A percentile compares a stretch with the other conserved stretches of the same genome.
These are phyloP conservation scores for Balaeniceps rex DNA, from an alignment of 2,113 vertebrate genomes.

Conservation along the genomic window DNA sequence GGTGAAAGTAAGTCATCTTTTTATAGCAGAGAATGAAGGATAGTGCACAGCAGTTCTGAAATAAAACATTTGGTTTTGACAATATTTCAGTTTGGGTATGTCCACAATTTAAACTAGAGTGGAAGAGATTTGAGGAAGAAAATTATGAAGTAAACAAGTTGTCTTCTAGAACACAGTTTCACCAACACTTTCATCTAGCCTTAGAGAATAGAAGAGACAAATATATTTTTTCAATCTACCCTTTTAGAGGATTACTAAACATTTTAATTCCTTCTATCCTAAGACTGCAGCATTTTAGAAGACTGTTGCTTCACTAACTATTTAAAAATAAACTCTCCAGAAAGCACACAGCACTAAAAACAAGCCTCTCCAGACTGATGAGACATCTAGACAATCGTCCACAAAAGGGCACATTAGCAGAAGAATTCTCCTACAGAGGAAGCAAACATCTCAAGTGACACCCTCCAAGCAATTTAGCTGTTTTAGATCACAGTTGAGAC, in stretches of 20 bases:
- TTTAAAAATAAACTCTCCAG: conserved; percentile 37
- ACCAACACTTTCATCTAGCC: not conserved
- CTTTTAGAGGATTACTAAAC: not conserved
- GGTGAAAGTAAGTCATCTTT: not conserved
- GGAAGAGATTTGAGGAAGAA: not conserved
- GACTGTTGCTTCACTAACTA: conserved; percentile 12
- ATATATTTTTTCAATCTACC: not conserved
- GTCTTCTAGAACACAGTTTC: not conserved
- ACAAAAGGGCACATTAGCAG: conserved; percentile 10
- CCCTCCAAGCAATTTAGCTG: not conserved
- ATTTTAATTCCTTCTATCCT: not conserved
- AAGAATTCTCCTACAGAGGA: conserved; percentile 14
- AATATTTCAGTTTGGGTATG: not conserved
- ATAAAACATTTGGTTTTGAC: not conserved
- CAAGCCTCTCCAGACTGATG: conserved; percentile 24
- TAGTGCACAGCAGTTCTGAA: not conserved
- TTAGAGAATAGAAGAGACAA: not conserved
- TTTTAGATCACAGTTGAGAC: not conserved
- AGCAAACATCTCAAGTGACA: conserved; percentile 21
- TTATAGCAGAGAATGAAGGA: not conserved
- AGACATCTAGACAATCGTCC: conserved; percentile 14
- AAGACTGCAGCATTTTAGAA: not conserved
- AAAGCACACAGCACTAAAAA: not conserved
- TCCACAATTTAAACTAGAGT: not conserved
- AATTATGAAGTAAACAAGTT: not conserved